Conservation (phyloP, 2,797 vertebrate genomes). For the Pelobates cultripes region DNA sequence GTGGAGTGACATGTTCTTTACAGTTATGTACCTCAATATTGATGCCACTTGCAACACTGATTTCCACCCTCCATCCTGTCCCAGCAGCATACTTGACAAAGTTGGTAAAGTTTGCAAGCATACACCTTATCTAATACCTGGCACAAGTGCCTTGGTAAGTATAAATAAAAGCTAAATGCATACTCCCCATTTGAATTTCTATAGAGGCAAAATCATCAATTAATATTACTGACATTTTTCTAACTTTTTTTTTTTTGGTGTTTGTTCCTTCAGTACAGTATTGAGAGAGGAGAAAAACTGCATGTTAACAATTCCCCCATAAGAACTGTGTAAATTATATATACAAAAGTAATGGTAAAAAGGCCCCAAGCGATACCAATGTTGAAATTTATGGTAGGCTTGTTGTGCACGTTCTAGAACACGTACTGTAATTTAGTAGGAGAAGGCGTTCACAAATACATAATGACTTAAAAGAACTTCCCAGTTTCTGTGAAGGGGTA, state of each 20-base stretch:
- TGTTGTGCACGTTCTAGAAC: constrained; percentile 89
- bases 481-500: constrained; percentile 90
- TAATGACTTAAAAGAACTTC: constrained; percentile 93
- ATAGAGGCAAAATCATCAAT: too few relatives aligned
- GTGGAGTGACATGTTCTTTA: too few relatives aligned
- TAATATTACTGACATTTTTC: constrained; percentile 70
- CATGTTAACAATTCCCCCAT: constrained; percentile 96
- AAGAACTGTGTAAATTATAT: constrained; percentile 94
- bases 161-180: too few relatives aligned
- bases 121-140: too few relatives aligned
- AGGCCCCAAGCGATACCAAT: constrained; percentile 87
- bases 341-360: constrained; percentile 90
- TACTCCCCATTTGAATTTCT: too few relatives aligned
- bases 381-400: constrained; percentile 88
- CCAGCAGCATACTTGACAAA: too few relatives aligned
- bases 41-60: too few relatives aligned
- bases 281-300: constrained; percentile 83
- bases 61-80: too few relatives aligned
- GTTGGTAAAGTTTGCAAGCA: too few relatives aligned
- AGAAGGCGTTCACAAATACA: constrained; percentile 80
- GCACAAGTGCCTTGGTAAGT: too few relatives aligned
- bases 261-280: constrained; percentile 77
- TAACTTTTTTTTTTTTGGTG: constrained; percentile 78
- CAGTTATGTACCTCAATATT: too few relatives aligned
- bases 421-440: constrained; percentile 83